phyloP scores from a whole-genome alignment of 2,113 vertebrate genomes.

The Oncorhynchus nerka region DNA sequence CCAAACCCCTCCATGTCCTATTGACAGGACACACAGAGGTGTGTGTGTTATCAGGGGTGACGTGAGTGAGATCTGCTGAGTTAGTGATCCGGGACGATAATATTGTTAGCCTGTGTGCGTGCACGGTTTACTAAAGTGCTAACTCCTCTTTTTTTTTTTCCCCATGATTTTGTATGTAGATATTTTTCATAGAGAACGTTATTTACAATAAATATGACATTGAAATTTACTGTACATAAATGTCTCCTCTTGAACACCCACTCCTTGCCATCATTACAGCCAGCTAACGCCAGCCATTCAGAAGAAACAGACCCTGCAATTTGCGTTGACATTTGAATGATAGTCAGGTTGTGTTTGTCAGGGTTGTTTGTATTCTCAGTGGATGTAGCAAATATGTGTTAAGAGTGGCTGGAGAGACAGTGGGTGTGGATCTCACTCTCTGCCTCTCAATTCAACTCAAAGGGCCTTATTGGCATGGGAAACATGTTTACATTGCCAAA shows the following conservation, averaged over 20 bases:
- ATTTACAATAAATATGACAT: neutral
- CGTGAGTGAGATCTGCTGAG: constrained; percentile 69
- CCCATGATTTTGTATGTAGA: too few relatives aligned
- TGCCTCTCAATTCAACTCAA: too few relatives aligned
- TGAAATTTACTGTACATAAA: too few relatives aligned
- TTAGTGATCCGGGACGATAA: constrained; percentile 64
- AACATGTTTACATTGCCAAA: too few relatives aligned
- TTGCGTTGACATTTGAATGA: constrained; percentile 4
- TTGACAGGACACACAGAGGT: constrained; percentile 45
- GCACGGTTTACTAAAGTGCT: neutral
- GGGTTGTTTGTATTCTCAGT: neutral
- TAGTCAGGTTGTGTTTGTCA: neutral
- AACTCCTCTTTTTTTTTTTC: neutral
- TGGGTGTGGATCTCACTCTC: too few relatives aligned
- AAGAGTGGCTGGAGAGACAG: neutral
- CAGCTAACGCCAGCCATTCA: neutral
- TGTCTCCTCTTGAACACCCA: neutral
- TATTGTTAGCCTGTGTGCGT: constrained; percentile 32
- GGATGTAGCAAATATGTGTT: neutral
- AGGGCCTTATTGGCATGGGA: too few relatives aligned
- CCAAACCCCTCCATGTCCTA: constrained; percentile 71
- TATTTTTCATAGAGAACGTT: neutral
- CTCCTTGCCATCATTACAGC: neutral
- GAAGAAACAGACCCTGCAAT: constrained; percentile 6
- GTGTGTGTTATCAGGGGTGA: constrained; percentile 60